A percentile compares a stretch with the other conserved stretches of the same genome.
Evolutionary conservation across 1,140 invertebrate genomes (phyloP).

Genomic region (Drosophila kohkoa): DNA sequence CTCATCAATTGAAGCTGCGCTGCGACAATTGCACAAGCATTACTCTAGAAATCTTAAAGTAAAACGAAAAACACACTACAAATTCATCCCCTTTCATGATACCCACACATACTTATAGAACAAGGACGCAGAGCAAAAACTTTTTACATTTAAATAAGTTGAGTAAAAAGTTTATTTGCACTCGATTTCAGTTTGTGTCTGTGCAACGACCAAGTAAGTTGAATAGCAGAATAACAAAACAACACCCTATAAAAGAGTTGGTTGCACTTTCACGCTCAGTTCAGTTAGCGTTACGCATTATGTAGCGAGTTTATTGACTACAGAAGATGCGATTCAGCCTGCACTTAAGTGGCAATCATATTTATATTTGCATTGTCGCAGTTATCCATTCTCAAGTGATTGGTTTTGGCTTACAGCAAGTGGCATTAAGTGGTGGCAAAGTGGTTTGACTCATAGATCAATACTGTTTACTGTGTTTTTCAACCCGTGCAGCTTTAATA

Average conservation of each 20-base stretch:
- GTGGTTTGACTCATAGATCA: not conserved
- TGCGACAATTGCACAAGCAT: slow-evolving; percentile 4
- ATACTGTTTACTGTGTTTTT: not conserved
- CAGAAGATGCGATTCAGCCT: slow-evolving; percentile 9
- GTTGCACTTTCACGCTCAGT: slow-evolving; percentile 2
- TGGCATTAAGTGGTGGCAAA: not conserved
- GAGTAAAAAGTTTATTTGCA: slow-evolving; percentile 64
- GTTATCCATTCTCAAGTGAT: slow-evolving; percentile 2
- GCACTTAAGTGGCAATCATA: slow-evolving; percentile 30
- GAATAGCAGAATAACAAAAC: not conserved
- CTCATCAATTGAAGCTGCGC: not conserved
- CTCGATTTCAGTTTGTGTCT: slow-evolving; percentile 54
- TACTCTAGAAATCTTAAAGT: not conserved
- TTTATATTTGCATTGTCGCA: slow-evolving; percentile 21
- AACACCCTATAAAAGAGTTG: slow-evolving; percentile 1
- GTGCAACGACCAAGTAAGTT: slow-evolving; percentile 2
- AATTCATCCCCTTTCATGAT: not conserved
- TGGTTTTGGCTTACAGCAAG: not conserved
- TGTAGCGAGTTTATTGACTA: slow-evolving; percentile 1
- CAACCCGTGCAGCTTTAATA: not conserved
- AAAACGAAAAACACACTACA: not conserved
- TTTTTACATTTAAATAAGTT: slow-evolving; percentile 75
- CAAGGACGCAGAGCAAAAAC: slow-evolving; percentile 44
- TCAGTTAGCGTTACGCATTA: slow-evolving; percentile 6
- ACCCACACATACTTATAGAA: not conserved